phyloP scores from a whole-genome alignment of 1,140 invertebrate species.

The Cyclina sinensis region DNA sequence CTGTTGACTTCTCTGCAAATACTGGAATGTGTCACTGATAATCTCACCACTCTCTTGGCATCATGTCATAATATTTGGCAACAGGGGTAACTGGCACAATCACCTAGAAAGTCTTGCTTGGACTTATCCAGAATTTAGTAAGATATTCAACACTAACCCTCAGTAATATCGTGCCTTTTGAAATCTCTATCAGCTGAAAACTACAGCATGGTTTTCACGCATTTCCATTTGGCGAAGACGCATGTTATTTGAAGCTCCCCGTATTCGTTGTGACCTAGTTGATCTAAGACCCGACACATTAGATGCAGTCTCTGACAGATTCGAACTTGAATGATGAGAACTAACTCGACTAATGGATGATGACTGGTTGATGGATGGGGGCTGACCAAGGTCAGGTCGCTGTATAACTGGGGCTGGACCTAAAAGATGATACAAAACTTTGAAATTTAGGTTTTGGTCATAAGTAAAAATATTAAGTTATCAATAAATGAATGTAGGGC shows the following conservation, averaged over 20 bases:
- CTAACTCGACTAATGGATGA: constrained; percentile 63
- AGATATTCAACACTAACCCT: background rate
- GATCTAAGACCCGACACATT: constrained; percentile 66
- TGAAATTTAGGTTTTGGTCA: background rate
- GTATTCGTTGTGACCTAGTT: constrained; percentile 77
- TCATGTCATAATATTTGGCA: background rate
- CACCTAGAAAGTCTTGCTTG: background rate
- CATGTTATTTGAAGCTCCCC: constrained; percentile 78
- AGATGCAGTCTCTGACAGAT: constrained; percentile 2
- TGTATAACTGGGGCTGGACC: constrained; percentile 83
- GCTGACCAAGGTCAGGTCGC: constrained; percentile 71
- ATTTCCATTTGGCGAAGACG: constrained; percentile 79
- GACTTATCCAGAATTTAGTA: background rate
- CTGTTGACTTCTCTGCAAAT: background rate
- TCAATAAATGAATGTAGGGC: too few relatives aligned
- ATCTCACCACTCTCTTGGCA: background rate
- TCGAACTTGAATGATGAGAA: constrained; percentile 61
- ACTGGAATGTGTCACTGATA: background rate
- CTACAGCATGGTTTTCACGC: constrained; percentile 79
- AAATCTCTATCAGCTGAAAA: constrained; percentile 75
- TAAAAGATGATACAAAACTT: constrained; percentile 16
- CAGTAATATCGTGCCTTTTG: background rate
- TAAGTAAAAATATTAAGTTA: background rate
- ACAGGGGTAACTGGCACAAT: background rate
- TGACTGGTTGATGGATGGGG: background rate